Evolutionary conservation across 2,888 invertebrate species (phyloP), one percentile per base, ranked within the genome.

Genomic region (Melinaea marsaeus): DNA sequence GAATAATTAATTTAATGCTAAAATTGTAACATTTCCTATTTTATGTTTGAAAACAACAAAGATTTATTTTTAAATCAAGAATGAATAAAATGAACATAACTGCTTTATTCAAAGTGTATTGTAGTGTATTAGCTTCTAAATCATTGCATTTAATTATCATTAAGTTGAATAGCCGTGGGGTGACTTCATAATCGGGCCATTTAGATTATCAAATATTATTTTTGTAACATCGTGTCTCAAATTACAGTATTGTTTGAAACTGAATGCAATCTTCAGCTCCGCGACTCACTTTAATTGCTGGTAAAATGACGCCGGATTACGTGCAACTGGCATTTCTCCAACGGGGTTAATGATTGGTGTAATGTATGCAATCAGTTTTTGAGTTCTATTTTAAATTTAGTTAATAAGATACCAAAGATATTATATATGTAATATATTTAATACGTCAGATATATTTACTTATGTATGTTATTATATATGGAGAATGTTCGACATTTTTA

Each of bases 401-500:
- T 42, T 42, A 9, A 42, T 9, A 9, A 42, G 11, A 42, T 42
- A 22, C 9, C 6, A 42, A 42, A 42, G 42, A 7, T 51, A 6
- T 51, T 6, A 9, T 51, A 7, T n/a, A 48, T 48, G n/a, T 48
- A 22, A 22, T 22, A 51, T 7, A 51, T n/a, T 32, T 32, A 11
- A 51, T 48, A n/a, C 11, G 9, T 51, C 22, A 51, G 51, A 32
- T 32, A 51, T 11, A n/a, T 51, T 51, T 51, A 32, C n/a, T 11
- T 51, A 5, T 51, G 9, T 51, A 11, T 42, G 51, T 11, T 13
- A 48, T 32, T 22, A 42, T 13, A 32, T 42, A 57, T 45, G 32
- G 22, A 13, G 35, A 9, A 57, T 57, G 57, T 42, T 9, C 13
- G 57, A 42, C 22, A 45, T 57, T 42, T 57, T 57, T 37, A 58